These are phyloP conservation scores for Hippocampus barbouri DNA, from an alignment of 2,113 vertebrate species.

Conservation along the genomic window DNA sequence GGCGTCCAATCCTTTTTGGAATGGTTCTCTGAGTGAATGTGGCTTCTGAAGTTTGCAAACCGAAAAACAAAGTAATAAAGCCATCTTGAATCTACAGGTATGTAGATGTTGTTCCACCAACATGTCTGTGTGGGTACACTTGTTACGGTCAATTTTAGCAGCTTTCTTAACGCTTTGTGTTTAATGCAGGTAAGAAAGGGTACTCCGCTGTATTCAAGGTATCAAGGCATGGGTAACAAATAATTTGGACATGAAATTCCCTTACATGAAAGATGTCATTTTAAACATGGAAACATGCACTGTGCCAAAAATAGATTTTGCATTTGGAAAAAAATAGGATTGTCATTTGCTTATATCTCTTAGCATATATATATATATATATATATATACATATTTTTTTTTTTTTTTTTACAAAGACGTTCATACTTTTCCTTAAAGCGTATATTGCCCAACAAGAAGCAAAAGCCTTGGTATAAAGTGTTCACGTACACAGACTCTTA, in stretches of 20 bases:
- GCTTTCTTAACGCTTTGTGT: not conserved
- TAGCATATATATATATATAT: constrained; percentile 20
- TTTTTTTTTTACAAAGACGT: constrained; percentile 13
- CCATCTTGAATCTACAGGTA: not conserved
- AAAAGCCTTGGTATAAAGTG: not conserved
- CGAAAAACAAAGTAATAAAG: not conserved
- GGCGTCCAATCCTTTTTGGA: constrained; percentile 5
- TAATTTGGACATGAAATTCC: constrained; percentile 37
- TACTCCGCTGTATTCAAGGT: not conserved
- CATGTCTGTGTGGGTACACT: not conserved
- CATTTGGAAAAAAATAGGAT: constrained; percentile 62
- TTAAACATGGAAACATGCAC: constrained; percentile 37
- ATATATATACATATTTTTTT: too few species aligned
- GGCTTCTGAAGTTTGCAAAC: not conserved
- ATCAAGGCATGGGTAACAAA: not conserved
- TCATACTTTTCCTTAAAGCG: constrained; percentile 53
- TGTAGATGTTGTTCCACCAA: not conserved
- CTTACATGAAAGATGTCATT: constrained; percentile 60
- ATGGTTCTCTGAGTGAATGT: not conserved
- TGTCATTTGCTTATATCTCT: constrained; percentile 51
- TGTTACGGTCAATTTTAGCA: not conserved
- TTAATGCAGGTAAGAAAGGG: not conserved
- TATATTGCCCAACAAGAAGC: constrained; percentile 24
- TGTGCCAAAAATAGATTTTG: constrained; percentile 74
- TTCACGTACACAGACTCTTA: constrained; percentile 31